Percentiles rank a stretch among this genome's conserved stretches.
Evolutionary conservation across 2,113 vertebrate genomes (phyloP).

Genomic region (Bos indicus): DNA sequence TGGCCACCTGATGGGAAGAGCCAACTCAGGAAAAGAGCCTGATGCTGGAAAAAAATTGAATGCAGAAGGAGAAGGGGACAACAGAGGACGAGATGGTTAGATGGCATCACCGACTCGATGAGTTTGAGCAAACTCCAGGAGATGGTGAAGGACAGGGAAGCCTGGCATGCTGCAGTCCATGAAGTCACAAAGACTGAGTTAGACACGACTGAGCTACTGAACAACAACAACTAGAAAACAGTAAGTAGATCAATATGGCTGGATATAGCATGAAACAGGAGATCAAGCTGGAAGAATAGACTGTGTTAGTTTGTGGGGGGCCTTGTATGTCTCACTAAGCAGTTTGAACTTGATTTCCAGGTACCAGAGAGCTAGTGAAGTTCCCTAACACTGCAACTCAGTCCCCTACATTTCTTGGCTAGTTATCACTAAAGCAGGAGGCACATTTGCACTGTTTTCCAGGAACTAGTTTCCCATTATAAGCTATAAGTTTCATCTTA

Average conservation of each 20-base stretch:
- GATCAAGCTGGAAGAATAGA: not conserved
- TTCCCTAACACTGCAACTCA: not conserved
- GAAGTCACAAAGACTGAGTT: not conserved
- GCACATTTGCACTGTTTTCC: not conserved
- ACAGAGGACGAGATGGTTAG: rapidly evolving
- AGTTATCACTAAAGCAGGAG: not conserved
- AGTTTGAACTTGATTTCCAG: not conserved
- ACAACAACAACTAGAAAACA: not conserved
- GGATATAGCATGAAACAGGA: not conserved
- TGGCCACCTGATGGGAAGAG: not conserved
- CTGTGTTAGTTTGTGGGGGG: not conserved
- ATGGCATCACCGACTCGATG: not conserved
- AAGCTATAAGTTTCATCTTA: not conserved
- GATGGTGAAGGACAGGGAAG: not conserved
- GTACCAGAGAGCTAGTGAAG: not conserved
- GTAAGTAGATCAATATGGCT: not conserved
- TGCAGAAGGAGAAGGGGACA: not conserved
- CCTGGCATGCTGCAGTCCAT: not conserved
- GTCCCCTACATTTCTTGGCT: not conserved
- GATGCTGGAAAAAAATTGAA: not conserved
- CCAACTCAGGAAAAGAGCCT: not conserved
- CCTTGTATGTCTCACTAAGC: not conserved
- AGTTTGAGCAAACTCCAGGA: not conserved
- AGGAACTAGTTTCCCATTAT: not conserved
- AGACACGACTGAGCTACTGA: not conserved